Evolutionary conservation across 2,797 vertebrate species (phyloP), one percentile per base, ranked within the genome.

Genomic region (Gymnocypris eckloni): DNA sequence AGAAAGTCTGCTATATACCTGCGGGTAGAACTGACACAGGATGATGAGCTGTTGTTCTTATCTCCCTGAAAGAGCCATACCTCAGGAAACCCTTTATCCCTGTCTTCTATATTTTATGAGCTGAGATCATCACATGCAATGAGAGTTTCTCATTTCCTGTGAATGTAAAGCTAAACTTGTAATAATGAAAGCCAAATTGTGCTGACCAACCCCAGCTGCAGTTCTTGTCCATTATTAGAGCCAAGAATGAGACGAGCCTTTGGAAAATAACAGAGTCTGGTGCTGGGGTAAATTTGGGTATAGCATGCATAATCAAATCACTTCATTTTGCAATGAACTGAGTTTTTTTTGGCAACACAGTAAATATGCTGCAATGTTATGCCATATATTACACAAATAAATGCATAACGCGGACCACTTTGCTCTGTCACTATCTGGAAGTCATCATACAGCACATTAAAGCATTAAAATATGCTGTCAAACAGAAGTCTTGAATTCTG

Each of bases 71-170:
- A 73, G 80, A 72, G 37, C 79, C 69, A 86, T 76, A 18, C 82
- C 86, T 82, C 59, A 76, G 86, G 59, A 83, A 88, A 66, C 59
- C 72, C 76, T 87, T 81, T 81, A 89, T 87, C 72, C 73, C 13
- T 48, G 70, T 79, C 67, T 66, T 90, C 73, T 86, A 88, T 89
- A 86, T 87, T 90, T 89, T 89, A 89, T 86, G 84, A 88, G 86
- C 86, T 77, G 81, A 86, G 59, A 73, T 84, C 80, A 86, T 79
- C 83, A 84, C 83, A 85, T 89, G 82, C 85, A 80, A 71, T n/a
- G 66, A 84, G 84, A 66, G 81, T 87, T 90, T 87, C 79, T 86
- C 75, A 89, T 89, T 89, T 85, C 86, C 88, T 87, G 73, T 83
- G 43, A 81, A 6, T 79, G 77, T 77, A 86, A 87, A 69, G 72